A percentile compares a stretch with the other conserved stretches of the same genome.
phyloP scores from a whole-genome alignment of 2,888 invertebrate species.

The Dolichopus griseipennis region DNA sequence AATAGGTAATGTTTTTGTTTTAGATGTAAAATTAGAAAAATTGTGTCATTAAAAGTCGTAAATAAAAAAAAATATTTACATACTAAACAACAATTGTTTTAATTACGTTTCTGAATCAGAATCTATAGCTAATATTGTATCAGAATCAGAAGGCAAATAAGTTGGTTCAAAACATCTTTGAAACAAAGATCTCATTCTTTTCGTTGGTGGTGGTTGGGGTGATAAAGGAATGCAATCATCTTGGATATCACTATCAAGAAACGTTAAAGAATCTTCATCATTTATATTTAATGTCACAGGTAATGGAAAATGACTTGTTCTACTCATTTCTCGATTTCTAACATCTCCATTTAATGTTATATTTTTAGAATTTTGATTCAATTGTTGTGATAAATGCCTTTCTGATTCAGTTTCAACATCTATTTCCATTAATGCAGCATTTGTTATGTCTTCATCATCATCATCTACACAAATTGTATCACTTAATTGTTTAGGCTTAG shows the following conservation, averaged over 20 bases:
- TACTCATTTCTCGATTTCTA: neutral
- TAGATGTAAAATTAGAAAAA: neutral
- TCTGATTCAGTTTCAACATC: conserved; percentile 23
- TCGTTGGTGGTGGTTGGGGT: conserved; percentile 28
- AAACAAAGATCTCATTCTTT: conserved; percentile 50
- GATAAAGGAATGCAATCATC: conserved; percentile 37
- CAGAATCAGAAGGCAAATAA: conserved; percentile 49
- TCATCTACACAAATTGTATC: conserved; percentile 20
- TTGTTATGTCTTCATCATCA: conserved; percentile 22
- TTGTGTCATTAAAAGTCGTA: too few species aligned
- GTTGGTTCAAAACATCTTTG: conserved; percentile 65
- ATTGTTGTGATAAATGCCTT: conserved; percentile 10
- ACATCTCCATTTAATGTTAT: neutral
- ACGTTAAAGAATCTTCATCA: conserved; percentile 24
- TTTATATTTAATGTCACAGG: neutral
- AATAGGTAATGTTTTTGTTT: neutral
- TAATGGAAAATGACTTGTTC: neutral
- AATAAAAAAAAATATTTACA: too few species aligned
- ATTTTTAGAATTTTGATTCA: neutral
- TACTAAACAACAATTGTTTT: neutral
- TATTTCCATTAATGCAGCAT: conserved; percentile 22
- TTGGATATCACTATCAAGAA: conserved; percentile 23
- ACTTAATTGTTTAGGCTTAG: neutral
- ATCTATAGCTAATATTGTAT: neutral
- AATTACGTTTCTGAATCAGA: neutral